These are phyloP conservation scores for Drosophila arawakana DNA, from an alignment of 1,140 invertebrate genomes.

Conservation along the genomic window DNA sequence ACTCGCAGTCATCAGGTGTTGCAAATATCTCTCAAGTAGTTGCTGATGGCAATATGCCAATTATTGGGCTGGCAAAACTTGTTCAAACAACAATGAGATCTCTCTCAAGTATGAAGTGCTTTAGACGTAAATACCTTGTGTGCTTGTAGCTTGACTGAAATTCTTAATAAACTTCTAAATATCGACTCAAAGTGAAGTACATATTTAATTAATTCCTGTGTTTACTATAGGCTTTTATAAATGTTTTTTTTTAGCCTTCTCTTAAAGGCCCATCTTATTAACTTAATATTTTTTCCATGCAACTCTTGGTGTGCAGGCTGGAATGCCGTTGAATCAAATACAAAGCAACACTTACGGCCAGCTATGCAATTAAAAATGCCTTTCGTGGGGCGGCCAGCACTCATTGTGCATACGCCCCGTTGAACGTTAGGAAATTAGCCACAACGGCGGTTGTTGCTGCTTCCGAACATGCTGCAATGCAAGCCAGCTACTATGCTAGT, in stretches of 20 bases:
- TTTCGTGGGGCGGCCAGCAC: conserved; percentile 6
- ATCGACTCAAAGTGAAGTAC: no score
- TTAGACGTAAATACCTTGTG: neutral
- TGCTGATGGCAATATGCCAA: conserved; percentile 61
- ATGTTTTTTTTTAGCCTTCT: no score
- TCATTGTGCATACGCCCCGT: conserved; percentile 68
- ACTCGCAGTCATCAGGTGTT: conserved; percentile 23
- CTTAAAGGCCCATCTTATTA: no score
- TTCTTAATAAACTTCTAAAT: no score
- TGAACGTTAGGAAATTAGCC: conserved; percentile 35
- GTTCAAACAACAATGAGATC: conserved; percentile 44
- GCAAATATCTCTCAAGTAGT: conserved; percentile 59
- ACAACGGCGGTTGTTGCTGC: conserved; percentile 27
- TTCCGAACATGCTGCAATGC: neutral
- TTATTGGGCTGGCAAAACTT: conserved; percentile 25
- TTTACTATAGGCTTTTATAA: no score
- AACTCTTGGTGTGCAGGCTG: conserved; percentile 8
- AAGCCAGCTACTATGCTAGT: conserved; percentile 12
- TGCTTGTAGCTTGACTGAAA: neutral
- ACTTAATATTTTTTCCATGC: neutral
- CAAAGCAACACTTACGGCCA: conserved; percentile 24
- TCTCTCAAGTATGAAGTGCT: neutral
- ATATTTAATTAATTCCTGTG: no score
- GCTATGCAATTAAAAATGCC: conserved; percentile 65
- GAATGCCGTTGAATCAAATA: conserved; percentile 24